Evolutionary conservation across 2,113 vertebrate species (phyloP), one percentile per base, ranked within the genome.

Genomic region (Ictalurus punctatus): DNA sequence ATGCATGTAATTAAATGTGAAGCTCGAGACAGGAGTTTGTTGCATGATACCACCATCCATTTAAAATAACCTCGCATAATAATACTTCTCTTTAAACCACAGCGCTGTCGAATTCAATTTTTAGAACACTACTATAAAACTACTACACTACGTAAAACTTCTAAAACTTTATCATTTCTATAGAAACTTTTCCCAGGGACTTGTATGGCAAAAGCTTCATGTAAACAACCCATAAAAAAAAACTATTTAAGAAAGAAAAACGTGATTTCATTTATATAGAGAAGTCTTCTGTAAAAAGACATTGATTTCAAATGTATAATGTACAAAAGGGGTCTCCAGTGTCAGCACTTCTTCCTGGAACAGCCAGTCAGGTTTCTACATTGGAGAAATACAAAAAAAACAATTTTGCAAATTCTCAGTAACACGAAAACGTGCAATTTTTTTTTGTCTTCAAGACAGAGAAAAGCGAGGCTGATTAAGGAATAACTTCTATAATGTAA

Each of bases 1-100:
- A 85, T 54, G 83, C 48, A 48, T 58, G 59, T 85, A 69, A 79
- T 80, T 89, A 65, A 89, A 89, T 78, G 83, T 79, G 82, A 78
- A 63, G 71, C 25, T 78, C 19, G 65, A 58, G 34, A 82, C 21
- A 17, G 59, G 44, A 80, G 82, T 37, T 84, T 87, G 86, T 83
- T 40, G 61, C 79, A 4, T 40, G 52, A 79, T 40, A 56, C 37
- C n/a, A 16, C 44, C 21, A 17, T 34, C 61, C n/a, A 65, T 80
- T 81, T 52, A 5, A 54, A 80, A 30, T 23, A 30, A 63, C 34
- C 81, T 83, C 13, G 81, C 2, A 1, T 44, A 27, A 1, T 44
- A 27, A 83, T 83, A 10, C 12, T 63, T 63, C 34, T 63, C 58
- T 63, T 63, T 14, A 2, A 83, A 44, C 56, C 81, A 14, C 56